Base-by-base conservation (phyloP, 2,797 vertebrate species). In the Urophycis tenuis region DNA sequence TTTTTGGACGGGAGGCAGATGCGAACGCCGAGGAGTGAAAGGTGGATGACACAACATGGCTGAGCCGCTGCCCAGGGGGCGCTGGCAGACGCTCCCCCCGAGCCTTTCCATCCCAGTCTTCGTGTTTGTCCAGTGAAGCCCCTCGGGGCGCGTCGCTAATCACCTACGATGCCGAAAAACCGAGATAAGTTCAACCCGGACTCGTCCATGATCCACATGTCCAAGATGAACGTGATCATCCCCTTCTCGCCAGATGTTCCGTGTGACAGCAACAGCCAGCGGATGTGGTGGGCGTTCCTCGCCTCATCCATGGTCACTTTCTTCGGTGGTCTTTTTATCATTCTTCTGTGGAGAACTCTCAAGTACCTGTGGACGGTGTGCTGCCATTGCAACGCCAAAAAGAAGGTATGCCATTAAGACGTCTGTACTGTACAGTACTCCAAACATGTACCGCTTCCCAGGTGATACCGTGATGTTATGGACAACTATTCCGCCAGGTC, bases 241-340 rank as follows among this genome's bases (percentile, higher is more conserved):
- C 96, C 96, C 72, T 93, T 95, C 84, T 95, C 95, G 73, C 85
- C 95, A 87, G 96, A 98, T 82, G 94, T 97, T 92, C 95, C 94
- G 82, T 99, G 97, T 89, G 96, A 99, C 93, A 95, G 90, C 89
- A 94, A 94, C 80, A 95, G 95, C 84, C 96, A 98, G 87, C 94
- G 96, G 82, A 99, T 99, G 97, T 99, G 97, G 97, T 99, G 97
- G 97, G 97, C 97, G 91, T 99, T 99, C 92, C 95, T 99, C 84
- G 97, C 97, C 90, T 99, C 97, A 1, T 99, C 97, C 89, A 98
- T 99, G 97, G 97, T 99, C 91, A 99, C 97, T 92, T 99, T 99
- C 93, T 99, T 99, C 87, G 96, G 97, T 82, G 97, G 97, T 78
- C 96, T 99, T 83, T 99, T 99, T 90, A 99, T 99, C 89, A 99